These are phyloP conservation scores for Actias luna DNA, from an alignment of 2,888 invertebrate species.

Conservation along the genomic window DNA sequence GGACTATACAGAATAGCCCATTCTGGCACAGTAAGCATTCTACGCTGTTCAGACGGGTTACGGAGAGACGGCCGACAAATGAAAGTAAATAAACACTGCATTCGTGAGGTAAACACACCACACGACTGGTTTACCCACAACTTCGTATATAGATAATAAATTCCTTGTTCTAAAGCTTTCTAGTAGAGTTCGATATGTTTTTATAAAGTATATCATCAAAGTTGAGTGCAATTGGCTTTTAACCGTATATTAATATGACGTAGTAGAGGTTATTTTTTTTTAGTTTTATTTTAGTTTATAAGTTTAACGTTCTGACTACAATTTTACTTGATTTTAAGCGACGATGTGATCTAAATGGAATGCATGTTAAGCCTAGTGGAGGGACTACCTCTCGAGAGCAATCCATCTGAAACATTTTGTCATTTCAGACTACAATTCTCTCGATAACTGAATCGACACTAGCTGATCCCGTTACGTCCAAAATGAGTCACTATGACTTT, in stretches of 20 bases:
- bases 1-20: slow-evolving; percentile 28
- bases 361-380: too few species aligned
- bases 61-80: slow-evolving; percentile 43
- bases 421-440: too few species aligned
- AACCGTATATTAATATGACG: not conserved
- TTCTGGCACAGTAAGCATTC: slow-evolving; percentile 27
- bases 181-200: slow-evolving; percentile 26
- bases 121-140: slow-evolving; percentile 54
- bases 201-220: not conserved
- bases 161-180: slow-evolving; percentile 48
- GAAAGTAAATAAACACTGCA: slow-evolving; percentile 76
- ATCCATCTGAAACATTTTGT: too few species aligned
- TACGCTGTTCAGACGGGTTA: slow-evolving; percentile 47
- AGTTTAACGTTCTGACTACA: too few species aligned
- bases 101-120: slow-evolving; percentile 73
- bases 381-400: too few species aligned
- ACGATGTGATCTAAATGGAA: too few species aligned
- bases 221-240: not conserved
- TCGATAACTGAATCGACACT: too few species aligned
- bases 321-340: too few species aligned
- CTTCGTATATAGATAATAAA: slow-evolving; percentile 12
- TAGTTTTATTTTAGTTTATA: too few species aligned
- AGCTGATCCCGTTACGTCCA: too few species aligned
- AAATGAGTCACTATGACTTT: too few species aligned
- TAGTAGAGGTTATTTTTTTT: too few species aligned